Evolutionary conservation across 1,140 invertebrate species (phyloP), one percentile per base, ranked within the genome.

Genomic region (Heliothis virescens): DNA sequence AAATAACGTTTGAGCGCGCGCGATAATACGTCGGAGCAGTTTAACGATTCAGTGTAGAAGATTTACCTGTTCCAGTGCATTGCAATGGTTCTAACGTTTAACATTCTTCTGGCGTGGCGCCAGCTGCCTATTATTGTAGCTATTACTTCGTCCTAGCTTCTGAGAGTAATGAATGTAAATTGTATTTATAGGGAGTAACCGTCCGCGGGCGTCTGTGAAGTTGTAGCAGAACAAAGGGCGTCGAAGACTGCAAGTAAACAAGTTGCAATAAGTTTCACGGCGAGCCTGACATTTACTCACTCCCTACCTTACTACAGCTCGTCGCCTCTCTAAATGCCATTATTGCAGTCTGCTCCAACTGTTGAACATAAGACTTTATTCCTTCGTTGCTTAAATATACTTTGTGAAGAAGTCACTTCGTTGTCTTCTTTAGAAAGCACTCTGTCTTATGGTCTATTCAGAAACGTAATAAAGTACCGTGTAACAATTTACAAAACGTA

Each of bases 201-300:
- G 85, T 90, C 84, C 84, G 84, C 84, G 73, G 82, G 86, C 85
- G 89, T 90, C 88, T 89, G 85, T 83, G 72, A 91, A 92, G 87
- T 92, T 92, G 85, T 82, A 77, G 74, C 76, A 60, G 85, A 89
- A 91, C 88, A 90, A 92, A 90, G 86, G 89, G 83, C 84, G 80
- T 82, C 73, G 87, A 88, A 85, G 83, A 83, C 83, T 85, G 53
- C 82, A 85, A 85, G 85, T 90, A 91, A 90, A 91, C 90, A 91
- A 91, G 83, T 91, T 90, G 87, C 85, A 89, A 90, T 91, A 90
- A 89, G 85, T 91, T 91, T 88, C 80, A 83, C 87, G 82, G 83
- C 74, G 82, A 77, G 75, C 62, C 82, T 86, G 84, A 90, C 86
- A 84, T 88, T 82, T 79, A 83, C 83, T 86, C 82, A 81, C 74